phyloP scores from a whole-genome alignment of 2,797 vertebrate genomes.

The Notolabrus celidotus region DNA sequence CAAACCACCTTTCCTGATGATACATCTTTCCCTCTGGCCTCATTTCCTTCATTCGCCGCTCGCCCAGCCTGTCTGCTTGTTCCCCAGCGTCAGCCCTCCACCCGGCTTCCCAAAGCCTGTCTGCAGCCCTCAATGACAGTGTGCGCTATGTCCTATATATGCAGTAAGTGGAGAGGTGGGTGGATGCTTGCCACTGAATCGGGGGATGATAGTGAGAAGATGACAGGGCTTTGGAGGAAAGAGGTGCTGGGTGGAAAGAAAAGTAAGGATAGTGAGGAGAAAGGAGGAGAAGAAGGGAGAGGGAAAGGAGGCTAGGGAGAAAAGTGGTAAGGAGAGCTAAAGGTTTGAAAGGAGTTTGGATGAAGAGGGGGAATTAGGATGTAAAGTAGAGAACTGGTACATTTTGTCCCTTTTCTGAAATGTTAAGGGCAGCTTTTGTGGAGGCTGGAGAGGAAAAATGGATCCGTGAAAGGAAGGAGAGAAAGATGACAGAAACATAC shows the following conservation, averaged over 20 bases:
- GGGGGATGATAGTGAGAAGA: slow-evolving; percentile 66
- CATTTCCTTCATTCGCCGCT: slow-evolving; percentile 42
- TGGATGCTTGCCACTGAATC: slow-evolving; percentile 71
- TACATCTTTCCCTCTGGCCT: slow-evolving; percentile 51
- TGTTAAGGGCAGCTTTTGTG: slow-evolving; percentile 48
- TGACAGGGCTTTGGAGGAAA: slow-evolving; percentile 73
- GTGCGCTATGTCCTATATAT: slow-evolving; percentile 70
- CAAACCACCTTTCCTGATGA: slow-evolving; percentile 1
- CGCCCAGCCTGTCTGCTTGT: slow-evolving; percentile 41
- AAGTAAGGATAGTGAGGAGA: slow-evolving; percentile 26
- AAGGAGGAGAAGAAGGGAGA: slow-evolving; percentile 10
- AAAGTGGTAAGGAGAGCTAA: slow-evolving; percentile 34
- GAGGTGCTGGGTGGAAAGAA: slow-evolving; percentile 53
- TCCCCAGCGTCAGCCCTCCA: slow-evolving; percentile 61
- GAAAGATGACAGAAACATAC: slow-evolving; percentile 68
- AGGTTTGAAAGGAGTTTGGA: slow-evolving; percentile 47
- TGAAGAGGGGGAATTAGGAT: slow-evolving; percentile 60
- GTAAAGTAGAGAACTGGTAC: slow-evolving; percentile 49
- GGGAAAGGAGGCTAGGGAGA: slow-evolving; percentile 5
- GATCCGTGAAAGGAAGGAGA: slow-evolving; percentile 52
- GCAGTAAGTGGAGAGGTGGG: slow-evolving; percentile 77
- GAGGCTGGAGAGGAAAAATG: slow-evolving; percentile 57
- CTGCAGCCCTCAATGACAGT: slow-evolving; percentile 70
- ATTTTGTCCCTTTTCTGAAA: slow-evolving; percentile 55
- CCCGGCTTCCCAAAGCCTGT: slow-evolving; percentile 55